Percentiles rank a stretch among this genome's conserved stretches.
These are phyloP conservation scores for Creontiades dilutus DNA, from an alignment of 2,888 invertebrate genomes.

Conservation along the genomic window DNA sequence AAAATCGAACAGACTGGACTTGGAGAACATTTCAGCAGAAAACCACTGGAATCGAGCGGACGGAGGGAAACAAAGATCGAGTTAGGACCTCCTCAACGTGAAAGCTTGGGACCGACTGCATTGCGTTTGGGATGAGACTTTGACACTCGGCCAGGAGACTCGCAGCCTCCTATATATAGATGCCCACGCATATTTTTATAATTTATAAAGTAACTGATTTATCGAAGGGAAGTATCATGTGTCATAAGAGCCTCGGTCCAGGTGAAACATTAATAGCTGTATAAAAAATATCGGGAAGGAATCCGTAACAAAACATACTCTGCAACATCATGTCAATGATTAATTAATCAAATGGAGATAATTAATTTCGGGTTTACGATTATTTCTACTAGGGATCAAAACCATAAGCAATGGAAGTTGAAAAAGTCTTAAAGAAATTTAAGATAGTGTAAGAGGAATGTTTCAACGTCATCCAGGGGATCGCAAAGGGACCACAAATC, in stretches of 20 bases:
- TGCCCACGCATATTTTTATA: conserved; percentile 67
- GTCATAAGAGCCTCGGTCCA: not conserved
- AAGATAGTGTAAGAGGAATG: too few species aligned
- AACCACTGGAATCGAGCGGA: not conserved
- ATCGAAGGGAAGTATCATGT: conserved; percentile 43
- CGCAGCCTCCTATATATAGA: conserved; percentile 63
- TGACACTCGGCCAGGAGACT: conserved; percentile 61
- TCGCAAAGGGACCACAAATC: too few species aligned
- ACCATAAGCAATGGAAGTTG: too few species aligned
- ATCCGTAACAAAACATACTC: not conserved
- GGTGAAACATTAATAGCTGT: not conserved
- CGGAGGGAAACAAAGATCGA: not conserved
- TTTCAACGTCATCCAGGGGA: too few species aligned
- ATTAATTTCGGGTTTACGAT: too few species aligned
- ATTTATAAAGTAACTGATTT: conserved; percentile 49
- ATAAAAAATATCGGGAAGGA: not conserved
- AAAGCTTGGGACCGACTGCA: not conserved
- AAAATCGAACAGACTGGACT: conserved; percentile 8
- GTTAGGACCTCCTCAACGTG: not conserved
- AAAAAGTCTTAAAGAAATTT: too few species aligned
- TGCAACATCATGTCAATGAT: not conserved
- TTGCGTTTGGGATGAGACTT: conserved; percentile 26
- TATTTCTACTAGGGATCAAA: too few species aligned
- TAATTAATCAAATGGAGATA: not conserved
- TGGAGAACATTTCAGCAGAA: conserved; percentile 37